Conservation (phyloP, 2,797 vertebrate species). For the Aratinga solstitialis region DNA sequence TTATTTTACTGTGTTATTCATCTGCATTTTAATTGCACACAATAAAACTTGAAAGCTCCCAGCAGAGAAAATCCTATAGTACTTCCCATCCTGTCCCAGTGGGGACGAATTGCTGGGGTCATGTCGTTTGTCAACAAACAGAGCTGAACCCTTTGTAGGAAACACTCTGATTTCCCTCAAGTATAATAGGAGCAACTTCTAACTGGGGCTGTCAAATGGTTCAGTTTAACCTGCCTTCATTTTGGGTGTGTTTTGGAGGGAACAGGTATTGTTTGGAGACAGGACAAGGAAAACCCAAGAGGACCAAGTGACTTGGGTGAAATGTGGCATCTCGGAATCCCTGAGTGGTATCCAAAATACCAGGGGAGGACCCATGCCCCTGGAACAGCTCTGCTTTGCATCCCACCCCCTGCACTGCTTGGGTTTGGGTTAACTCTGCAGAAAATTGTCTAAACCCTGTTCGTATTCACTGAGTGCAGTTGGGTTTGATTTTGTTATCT, state of each 20-base stretch:
- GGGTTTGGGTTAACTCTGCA: not conserved
- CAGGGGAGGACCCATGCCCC: not conserved
- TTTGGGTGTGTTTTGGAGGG: not conserved
- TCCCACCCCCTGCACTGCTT: not conserved
- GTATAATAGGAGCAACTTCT: not conserved
- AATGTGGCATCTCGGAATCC: not conserved
- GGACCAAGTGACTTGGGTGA: not conserved
- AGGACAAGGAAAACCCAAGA: not conserved
- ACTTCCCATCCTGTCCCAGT: conserved; percentile 51
- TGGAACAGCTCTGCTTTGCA: not conserved
- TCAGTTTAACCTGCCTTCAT: not conserved
- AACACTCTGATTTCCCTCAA: not conserved
- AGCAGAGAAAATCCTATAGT: conserved; percentile 48
- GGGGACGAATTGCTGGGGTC: conserved; percentile 29
- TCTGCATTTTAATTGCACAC: conserved; percentile 60
- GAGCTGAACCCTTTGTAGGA: not conserved
- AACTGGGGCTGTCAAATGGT: not conserved
- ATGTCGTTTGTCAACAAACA: not conserved
- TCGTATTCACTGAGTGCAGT: accelerated
- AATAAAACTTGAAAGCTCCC: conserved; percentile 67
- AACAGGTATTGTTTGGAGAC: not conserved
- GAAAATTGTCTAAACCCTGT: not conserved
- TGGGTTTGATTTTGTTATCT: not conserved
- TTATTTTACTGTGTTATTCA: conserved; percentile 61
- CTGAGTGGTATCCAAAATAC: not conserved